These are phyloP conservation scores for Sarcophaga caerulescens DNA, from an alignment of 2,888 invertebrate species.

Conservation along the genomic window DNA sequence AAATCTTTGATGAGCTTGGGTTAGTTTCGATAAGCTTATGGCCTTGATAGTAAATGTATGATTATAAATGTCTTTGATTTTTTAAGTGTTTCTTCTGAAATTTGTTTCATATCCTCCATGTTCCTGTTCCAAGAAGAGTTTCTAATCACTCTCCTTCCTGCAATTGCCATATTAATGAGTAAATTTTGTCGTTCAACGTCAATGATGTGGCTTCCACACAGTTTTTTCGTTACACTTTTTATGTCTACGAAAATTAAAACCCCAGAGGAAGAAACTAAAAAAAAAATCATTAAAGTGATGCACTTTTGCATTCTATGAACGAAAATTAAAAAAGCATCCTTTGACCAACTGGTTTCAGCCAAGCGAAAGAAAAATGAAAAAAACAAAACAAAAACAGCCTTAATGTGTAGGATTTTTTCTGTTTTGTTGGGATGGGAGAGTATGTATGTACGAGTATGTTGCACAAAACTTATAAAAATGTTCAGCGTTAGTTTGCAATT, in stretches of 20 bases:
- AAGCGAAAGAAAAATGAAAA: not conserved
- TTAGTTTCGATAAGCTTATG: too few relatives aligned
- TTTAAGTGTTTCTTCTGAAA: too few relatives aligned
- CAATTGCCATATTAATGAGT: not conserved
- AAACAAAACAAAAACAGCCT: not conserved
- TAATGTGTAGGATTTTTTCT: not conserved
- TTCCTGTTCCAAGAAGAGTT: not conserved
- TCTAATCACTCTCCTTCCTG: not conserved
- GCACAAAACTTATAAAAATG: constrained; percentile 43
- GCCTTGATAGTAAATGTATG: too few relatives aligned
- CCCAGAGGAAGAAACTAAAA: not conserved
- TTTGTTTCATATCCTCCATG: too few relatives aligned
- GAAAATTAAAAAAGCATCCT: not conserved
- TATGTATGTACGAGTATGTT: not conserved
- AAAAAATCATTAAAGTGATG: not conserved
- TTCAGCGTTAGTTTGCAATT: constrained; percentile 53
- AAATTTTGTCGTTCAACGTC: not conserved
- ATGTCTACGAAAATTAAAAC: not conserved
- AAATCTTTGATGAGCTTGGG: too few relatives aligned
- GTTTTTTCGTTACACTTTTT: not conserved
- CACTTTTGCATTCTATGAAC: not conserved
- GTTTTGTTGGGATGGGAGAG: too few relatives aligned
- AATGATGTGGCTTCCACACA: not conserved
- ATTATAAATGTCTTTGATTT: too few relatives aligned
- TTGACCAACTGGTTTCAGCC: not conserved